These are phyloP conservation scores for Benitochromis conjunctus DNA, from an alignment of 2,113 vertebrate species.

Conservation along the genomic window DNA sequence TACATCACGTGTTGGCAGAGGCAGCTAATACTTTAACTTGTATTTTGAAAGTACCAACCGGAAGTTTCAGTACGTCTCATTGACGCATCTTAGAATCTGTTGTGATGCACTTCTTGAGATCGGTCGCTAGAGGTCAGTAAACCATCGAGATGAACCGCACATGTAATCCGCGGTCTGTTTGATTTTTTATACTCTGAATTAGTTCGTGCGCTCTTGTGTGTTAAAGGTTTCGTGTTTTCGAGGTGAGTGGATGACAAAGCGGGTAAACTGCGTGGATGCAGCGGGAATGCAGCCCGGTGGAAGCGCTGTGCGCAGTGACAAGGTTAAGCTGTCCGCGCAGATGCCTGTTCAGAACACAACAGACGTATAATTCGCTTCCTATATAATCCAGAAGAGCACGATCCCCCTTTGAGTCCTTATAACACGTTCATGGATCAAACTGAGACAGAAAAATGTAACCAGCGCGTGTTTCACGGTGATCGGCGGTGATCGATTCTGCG, in stretches of 20 bases:
- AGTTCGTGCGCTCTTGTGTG: too few relatives aligned
- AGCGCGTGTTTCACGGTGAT: neutral
- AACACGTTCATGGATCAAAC: neutral
- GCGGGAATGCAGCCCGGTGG: neutral
- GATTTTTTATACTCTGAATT: neutral
- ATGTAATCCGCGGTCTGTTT: neutral
- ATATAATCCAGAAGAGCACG: neutral
- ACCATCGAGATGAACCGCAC: neutral
- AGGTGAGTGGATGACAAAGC: too few relatives aligned
- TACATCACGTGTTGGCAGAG: too few relatives aligned
- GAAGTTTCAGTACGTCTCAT: accelerated
- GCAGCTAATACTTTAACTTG: neutral
- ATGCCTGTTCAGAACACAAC: neutral
- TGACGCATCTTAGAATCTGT: too few relatives aligned
- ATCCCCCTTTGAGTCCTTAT: too few relatives aligned
- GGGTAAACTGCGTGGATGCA: neutral
- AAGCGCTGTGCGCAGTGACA: neutral
- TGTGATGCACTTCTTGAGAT: neutral
- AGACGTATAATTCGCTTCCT: neutral
- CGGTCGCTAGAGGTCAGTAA: neutral
- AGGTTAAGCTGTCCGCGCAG: neutral
- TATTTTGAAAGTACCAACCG: neutral
- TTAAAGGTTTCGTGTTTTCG: neutral
- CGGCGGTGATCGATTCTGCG: neutral
- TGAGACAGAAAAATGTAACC: neutral